Evolutionary conservation across 2,888 invertebrate genomes (phyloP), one percentile per base, ranked within the genome.

Genomic region (Tenodera sinensis): DNA sequence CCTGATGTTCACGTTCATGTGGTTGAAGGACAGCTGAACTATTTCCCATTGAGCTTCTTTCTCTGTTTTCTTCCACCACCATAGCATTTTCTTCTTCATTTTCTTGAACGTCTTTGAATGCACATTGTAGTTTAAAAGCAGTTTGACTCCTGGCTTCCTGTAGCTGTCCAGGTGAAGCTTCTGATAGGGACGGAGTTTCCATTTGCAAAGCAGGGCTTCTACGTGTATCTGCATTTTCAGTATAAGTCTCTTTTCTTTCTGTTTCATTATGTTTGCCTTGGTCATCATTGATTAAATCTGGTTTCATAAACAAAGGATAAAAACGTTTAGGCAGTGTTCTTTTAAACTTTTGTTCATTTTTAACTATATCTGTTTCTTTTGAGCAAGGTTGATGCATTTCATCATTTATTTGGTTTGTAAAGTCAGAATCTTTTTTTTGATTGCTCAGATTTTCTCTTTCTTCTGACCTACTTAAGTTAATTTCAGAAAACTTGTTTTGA

Each of bases 251-350:
- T 71, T 20, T 20, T 20, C 20, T 71, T 71, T 71, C 54, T 71
- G 15, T 20, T 54, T 54, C 54, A 4, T 71, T 14, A 15, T 8
- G 6, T 20, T 25, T 25, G 25, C 20, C 54, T 71, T 71, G 20
- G 20, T 71, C 8, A 71, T 71, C 20, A 71, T 71, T 25, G 6
- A 25, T 20, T 83, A 25, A 0, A 87, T 71, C 30, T 87, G 84
- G 47, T 6, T 83, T 89, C 15, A 86, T 87, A 34, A 89, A 89
- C 12, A 89, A 47, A 25, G 89, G 89, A 84, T 87, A 89, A 86
- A 82, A 83, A 42, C 83, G 89, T 85, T 89, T 89, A 28, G 89
- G 84, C 7, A 87, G 28, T 27, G 34, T 88, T 83, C 28, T 88
- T 83, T 34, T 25, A 54, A 83, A 88, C n/a, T 28, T 9, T 54